Evolutionary conservation across 2,113 vertebrate genomes (phyloP), one percentile per base, ranked within the genome.

Genomic region (Aphelocoma coerulescens): DNA sequence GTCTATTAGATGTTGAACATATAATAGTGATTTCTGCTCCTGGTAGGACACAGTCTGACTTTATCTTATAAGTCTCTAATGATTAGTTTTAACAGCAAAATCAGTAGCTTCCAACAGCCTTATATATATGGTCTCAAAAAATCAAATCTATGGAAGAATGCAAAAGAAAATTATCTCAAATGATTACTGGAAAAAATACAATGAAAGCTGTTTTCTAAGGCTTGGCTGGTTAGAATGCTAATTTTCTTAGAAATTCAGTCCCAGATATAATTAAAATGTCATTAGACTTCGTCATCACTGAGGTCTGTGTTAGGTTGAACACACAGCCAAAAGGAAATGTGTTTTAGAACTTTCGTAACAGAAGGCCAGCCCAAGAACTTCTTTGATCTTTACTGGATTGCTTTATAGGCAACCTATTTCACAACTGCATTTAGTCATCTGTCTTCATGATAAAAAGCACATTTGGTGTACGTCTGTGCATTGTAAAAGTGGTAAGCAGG

Each of bases 391-490:
- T 77, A 67, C 44, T 82, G 80, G 74, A 46, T 88, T 73, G 32
- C 35, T 93, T 92, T 97, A 91, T 65, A 80, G 85, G 71, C 48
- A 80, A 62, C 69, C 76, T 95, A 85, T 93, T 94, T 89, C 93
- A 91, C 89, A 97, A 93, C 49, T 77, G 39, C 39, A n/a, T 95
- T 88, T 90, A 89, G 87, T 95, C 93, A 95, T 95, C 91, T 89
- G 87, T 66, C 86, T 87, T 79, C 33, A 43, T 91, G 93, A 95
- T 76, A 89, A 52, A 95, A 95, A 96, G 46, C 94, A 96, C 65
- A 85, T 94, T 91, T 83, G 48, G 57, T 79, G 28, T 90, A 66
- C 0, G 24, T 52, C 79, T 84, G 68, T 67, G 52, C 43, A 66
- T 67, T 93, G 65, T 86, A 71, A 83, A 92, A 92, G 21, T 17